Evolutionary conservation across 2,113 vertebrate genomes (phyloP), one percentile per base, ranked within the genome.

Genomic region (Cercocebus atys): DNA sequence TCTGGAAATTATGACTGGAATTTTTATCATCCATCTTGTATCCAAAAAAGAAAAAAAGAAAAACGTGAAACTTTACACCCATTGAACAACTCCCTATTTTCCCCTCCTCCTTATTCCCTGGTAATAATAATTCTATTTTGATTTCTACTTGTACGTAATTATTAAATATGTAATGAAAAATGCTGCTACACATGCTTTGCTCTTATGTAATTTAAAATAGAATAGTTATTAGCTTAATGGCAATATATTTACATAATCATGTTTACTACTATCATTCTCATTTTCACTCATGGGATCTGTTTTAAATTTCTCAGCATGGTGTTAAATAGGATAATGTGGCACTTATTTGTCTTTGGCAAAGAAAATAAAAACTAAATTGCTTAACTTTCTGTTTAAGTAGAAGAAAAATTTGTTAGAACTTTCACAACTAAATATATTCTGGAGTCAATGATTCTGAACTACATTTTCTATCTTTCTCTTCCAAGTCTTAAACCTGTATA

Each of bases 141-240:
- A 30, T 75, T 97, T 95, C 68, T 79, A 79, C 73, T 66, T 81
- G 79, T 14, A 85, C 3, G 5, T 78, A 92, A 90, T 38, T 90
- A 94, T 64, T 96, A 95, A 96, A 93, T 72, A 43, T 40, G 72
- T 30, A 79, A 86, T 82, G 16, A 84, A 91, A 93, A 96, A 72
- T 80, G 23, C 72, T 89, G 40, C 7, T 66, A 61, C 16, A 94
- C 23, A 73, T 43, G 85, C 8, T 90, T 91, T 40, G 8, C 52
- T 82, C 72, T 94, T 88, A 79, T 70, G 30, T 45, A 68, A 83
- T 75, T 90, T 82, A 96, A 96, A 90, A 87, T 30, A 83, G 78
- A 92, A 91, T 16, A 35, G 76, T 43, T 86, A 64, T 27, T 47
- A n/a, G 30, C 20, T 94, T 84, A 78, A 72, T 40, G 13, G 6